Base-by-base conservation (phyloP, 2,797 vertebrate genomes). In the Aldrovandia affinis region DNA sequence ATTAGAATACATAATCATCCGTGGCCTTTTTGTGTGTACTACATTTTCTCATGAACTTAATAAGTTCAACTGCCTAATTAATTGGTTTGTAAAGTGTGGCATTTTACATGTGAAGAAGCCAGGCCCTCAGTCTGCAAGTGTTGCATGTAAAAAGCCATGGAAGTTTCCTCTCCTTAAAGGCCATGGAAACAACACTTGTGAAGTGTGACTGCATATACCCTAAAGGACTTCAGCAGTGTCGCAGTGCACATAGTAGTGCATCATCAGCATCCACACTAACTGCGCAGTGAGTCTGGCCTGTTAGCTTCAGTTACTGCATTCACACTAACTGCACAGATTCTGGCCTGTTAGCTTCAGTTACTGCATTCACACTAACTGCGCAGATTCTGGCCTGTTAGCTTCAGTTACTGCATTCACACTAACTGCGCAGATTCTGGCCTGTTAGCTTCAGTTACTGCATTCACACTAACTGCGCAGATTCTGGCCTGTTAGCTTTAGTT, bases 1-100 rank as follows among this genome's bases (percentile, higher is more conserved):
- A 70, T 70, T 70, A 36, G 65, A 75, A n/a, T 75, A n/a, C 70
- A 75, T 75, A 75, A 75, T 75, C 36, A 44, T 44, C 70, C 70
- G 0, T 25, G 39, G 33, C 39, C 7, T 65, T 3, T 75, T 39
- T 44, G 39, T 42, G 28, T 30, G 28, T 20, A 0, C 55, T 15
- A 20, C 55, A 57, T 57, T 57, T 57, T 57, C 15, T 57, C 55
- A 7, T 50, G 4, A 28, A 33, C 12, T 10, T 15, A 68, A 28
- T 20, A 20, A 57, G 28, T 36, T 33, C 0, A 68, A 68, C 30
- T 33, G 10, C 28, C 28, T 36, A 14, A 15, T 68, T 68, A 33
- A 33, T 68, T 65, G 2, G 10, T 14, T 68, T 36, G 1, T 68
- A 14, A 68, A 30, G 2, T 33, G 63, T 68, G 9, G 28, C 15